Conservation (phyloP, 2,888 invertebrate species). For the Marasmarcha lunaedactyla region DNA sequence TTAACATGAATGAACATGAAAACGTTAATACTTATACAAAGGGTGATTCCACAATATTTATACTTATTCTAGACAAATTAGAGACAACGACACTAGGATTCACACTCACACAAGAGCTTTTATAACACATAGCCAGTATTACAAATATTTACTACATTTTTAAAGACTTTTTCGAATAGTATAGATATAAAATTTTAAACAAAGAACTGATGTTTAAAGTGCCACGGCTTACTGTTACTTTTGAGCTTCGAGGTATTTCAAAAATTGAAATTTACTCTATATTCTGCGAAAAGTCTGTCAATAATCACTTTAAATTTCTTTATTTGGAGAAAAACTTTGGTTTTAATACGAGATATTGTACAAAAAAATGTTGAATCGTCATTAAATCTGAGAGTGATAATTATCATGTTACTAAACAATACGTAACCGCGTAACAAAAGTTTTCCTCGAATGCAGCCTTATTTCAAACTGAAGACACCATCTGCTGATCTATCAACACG, state of each 20-base stretch:
- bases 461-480: constrained; percentile 9
- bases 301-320: too few relatives aligned
- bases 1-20: too few relatives aligned
- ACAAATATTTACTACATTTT: constrained; percentile 16
- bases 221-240: constrained; percentile 38
- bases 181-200: constrained; percentile 24
- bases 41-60: too few relatives aligned
- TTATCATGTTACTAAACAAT: too few relatives aligned
- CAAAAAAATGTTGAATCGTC: constrained; percentile 10
- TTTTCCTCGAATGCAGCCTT: too few relatives aligned
- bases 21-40: too few relatives aligned
- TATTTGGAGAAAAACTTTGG: too few relatives aligned
- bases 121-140: constrained; percentile 35
- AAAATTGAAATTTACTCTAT: constrained; percentile 26
- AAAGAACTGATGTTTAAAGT: constrained; percentile 55
- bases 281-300: constrained; percentile 19
- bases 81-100: constrained; percentile 60
- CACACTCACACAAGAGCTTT: constrained; percentile 59
- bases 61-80: constrained; percentile 28
- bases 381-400: too few relatives aligned
- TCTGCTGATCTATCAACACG: constrained; percentile 37
- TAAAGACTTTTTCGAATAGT: constrained; percentile 24
- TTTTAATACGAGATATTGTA: constrained; percentile 1
- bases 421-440: too few relatives aligned
- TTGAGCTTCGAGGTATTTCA: constrained; percentile 33